These are phyloP conservation scores for Porites evermanni DNA, from an alignment of 92 coral and sea anemone species.

Conservation along the genomic window DNA sequence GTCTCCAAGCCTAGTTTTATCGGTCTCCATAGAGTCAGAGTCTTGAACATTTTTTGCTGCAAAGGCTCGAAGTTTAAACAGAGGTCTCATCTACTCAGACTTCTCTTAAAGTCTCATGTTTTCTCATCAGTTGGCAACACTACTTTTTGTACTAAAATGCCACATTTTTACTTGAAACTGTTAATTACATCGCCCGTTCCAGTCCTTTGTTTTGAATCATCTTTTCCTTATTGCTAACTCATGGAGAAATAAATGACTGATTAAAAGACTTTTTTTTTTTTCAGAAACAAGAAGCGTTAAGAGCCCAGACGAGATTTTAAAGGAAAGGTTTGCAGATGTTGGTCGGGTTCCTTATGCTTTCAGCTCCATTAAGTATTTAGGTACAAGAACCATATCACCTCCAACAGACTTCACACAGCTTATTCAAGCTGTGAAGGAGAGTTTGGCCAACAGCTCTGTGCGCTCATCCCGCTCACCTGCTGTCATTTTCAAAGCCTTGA, in stretches of 20 bases:
- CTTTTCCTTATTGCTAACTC: no score
- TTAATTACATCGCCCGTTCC: no score
- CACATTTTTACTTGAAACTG: neutral
- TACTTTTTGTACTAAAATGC: no score
- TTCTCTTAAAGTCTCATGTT: no score
- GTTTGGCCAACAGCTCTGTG: slow-evolving; percentile 87
- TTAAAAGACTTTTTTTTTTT: neutral
- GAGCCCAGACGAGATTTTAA: slow-evolving; percentile 92
- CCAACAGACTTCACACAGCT: slow-evolving; percentile 84
- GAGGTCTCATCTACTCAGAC: no score
- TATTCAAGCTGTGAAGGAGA: slow-evolving; percentile 66
- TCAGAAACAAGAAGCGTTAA: slow-evolving; percentile 45
- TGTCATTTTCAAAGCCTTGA: slow-evolving; percentile 78
- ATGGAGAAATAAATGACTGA: no score
- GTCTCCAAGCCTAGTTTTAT: no score
- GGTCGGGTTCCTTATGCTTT: slow-evolving; percentile 94
- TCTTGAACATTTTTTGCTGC: no score
- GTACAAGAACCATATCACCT: slow-evolving; percentile 80
- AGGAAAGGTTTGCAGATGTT: slow-evolving; percentile 93
- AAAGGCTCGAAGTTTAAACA: no score
- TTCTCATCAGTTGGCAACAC: no score
- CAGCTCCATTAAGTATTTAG: slow-evolving; percentile 92
- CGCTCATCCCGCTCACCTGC: slow-evolving; percentile 88
- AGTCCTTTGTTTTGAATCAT: neutral
- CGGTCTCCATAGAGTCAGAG: no score